These are phyloP conservation scores for Drosophila melanica DNA, from an alignment of 1,140 invertebrate species.

Conservation along the genomic window DNA sequence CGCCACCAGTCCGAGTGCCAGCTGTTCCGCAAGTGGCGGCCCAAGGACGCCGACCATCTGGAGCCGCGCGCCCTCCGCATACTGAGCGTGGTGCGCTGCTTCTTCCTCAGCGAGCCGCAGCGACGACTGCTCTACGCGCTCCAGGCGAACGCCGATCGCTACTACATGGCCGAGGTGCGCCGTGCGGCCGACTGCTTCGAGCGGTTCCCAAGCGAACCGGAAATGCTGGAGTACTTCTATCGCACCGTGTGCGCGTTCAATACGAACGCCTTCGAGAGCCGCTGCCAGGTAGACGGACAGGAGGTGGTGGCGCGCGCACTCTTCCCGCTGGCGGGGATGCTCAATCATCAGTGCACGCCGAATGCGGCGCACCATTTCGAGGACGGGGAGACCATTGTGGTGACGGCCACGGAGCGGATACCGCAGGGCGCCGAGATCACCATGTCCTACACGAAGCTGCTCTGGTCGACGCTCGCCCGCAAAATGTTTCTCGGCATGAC, in stretches of 20 bases:
- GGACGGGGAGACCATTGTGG: constrained; percentile 86
- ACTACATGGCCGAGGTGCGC: constrained; percentile 86
- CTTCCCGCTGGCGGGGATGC: constrained; percentile 89
- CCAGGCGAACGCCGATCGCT: constrained; percentile 85
- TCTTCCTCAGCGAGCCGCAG: constrained; percentile 85
- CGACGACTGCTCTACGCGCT: constrained; percentile 85
- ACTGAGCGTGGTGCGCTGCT: constrained; percentile 86
- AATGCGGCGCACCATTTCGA: constrained; percentile 90
- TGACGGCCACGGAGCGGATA: constrained; percentile 88
- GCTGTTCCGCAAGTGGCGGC: constrained; percentile 85
- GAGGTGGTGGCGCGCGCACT: constrained; percentile 87
- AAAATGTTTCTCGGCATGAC: constrained; percentile 88
- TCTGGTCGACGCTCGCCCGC: constrained; percentile 89
- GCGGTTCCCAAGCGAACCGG: constrained; percentile 86
- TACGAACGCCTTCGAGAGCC: constrained; percentile 90
- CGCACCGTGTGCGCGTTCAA: constrained; percentile 87
- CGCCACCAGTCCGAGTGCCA: constrained; percentile 87
- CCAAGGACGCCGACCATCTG: constrained; percentile 84
- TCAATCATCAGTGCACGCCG: constrained; percentile 90
- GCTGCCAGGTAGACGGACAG: constrained; percentile 84
- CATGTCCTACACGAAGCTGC: constrained; percentile 88
- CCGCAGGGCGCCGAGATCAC: constrained; percentile 88
- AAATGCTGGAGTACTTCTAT: constrained; percentile 85
- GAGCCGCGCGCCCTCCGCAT: constrained; percentile 85
- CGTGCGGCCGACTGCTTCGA: constrained; percentile 86